Evolutionary conservation across 2,113 vertebrate genomes (phyloP), one percentile per base, ranked within the genome.

Genomic region (Recurvirostra avosetta): DNA sequence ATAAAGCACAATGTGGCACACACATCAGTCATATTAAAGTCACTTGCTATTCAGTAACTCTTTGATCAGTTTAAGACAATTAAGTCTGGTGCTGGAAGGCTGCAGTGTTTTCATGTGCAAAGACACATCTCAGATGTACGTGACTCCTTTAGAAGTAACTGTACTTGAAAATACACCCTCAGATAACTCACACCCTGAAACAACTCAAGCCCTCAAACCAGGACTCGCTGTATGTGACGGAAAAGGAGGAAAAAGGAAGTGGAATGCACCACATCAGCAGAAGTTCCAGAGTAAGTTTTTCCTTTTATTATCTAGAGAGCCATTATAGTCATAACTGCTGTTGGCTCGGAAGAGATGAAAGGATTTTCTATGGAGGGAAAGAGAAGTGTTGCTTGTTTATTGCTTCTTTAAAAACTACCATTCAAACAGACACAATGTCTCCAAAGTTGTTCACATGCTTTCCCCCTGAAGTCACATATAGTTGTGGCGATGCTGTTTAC

Each of bases 1-100:
- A 72, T 27, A 82, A 82, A 82, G 74, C 40, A 91, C 18, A 80
- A 83, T 17, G 21, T 74, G 76, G 77, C 56, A 90, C 53, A 80
- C 53, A 30, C 45, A 90, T 73, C 25, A 75, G 45, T 50, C 53
- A 61, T 90, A 95, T 38, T 49, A 74, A 91, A 87, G 93, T 43
- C 53, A 82, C 75, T 95, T 50, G 15, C 9, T 62, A 61, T 96
- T 95, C 50, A 63, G 49, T 30, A 92, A 45, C 12, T 63, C 52
- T 93, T 92, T 96, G 79, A 88, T 91, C 90, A 94, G 66, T 85
- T 56, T 61, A 85, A 90, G 70, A 72, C 47, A 87, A 65, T 92
- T 79, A 76, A 89, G 76, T 79, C 23, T 38, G 45, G 22, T 80
- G 62, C 49, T 52, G 74, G 45, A 89, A 87, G 80, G 47, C 4